phyloP scores from a whole-genome alignment of 2,888 invertebrate genomes.

The Metellina segmentata region DNA sequence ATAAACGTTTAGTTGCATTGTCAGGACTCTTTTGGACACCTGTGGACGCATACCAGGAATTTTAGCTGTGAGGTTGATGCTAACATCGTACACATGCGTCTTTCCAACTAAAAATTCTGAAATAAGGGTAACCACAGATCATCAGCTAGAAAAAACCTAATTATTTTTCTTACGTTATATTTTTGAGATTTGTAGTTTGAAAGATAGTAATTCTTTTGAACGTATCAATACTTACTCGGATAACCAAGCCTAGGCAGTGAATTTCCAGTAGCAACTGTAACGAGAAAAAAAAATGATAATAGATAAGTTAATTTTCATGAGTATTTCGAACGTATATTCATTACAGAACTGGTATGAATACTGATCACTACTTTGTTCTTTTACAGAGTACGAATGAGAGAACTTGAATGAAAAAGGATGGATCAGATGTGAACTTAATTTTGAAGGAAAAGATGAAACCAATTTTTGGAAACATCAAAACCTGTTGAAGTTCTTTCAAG shows the following conservation, averaged over 20 bases:
- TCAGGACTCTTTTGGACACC: conserved; percentile 19
- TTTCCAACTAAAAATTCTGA: conserved; percentile 21
- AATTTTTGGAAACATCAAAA: too few relatives aligned
- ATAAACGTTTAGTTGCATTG: not conserved
- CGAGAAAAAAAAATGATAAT: not conserved
- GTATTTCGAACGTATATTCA: not conserved
- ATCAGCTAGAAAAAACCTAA: not conserved
- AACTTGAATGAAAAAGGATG: too few relatives aligned
- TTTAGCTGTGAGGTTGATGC: conserved; percentile 17
- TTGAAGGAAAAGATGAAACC: too few relatives aligned
- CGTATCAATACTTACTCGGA: not conserved
- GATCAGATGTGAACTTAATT: too few relatives aligned
- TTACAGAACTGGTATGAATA: not conserved
- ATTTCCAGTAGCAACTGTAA: not conserved
- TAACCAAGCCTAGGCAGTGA: not conserved
- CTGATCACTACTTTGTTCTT: too few relatives aligned
- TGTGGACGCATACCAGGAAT: conserved; percentile 27
- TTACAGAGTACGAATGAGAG: too few relatives aligned
- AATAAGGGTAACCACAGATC: not conserved
- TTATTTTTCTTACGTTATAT: not conserved
- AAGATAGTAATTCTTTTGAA: not conserved
- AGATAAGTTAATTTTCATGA: not conserved
- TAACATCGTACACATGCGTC: conserved; percentile 10
- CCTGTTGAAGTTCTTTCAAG: too few relatives aligned
- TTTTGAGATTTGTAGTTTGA: not conserved